A percentile compares a stretch with the other conserved stretches of the same genome.
phyloP scores from a whole-genome alignment of 1,140 invertebrate genomes.

The Drosophila saltans region DNA sequence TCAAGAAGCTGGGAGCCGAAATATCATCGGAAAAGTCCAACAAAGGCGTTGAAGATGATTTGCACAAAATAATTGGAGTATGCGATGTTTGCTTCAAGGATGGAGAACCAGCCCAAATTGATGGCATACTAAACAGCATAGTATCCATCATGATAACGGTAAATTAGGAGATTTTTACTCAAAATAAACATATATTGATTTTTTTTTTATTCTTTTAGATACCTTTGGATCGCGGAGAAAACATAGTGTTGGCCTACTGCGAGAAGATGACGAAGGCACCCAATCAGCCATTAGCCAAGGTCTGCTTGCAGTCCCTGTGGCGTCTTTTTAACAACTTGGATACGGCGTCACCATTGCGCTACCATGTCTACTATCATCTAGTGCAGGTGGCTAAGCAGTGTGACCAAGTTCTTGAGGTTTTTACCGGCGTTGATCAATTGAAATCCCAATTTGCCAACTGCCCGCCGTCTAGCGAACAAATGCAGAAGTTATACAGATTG shows the following conservation, averaged over 20 bases:
- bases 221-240: conserved; percentile 92
- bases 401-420: conserved; percentile 92
- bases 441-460: conserved; percentile 93
- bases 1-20: conserved; percentile 95
- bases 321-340: conserved; percentile 95
- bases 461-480: conserved; percentile 94
- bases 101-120: conserved; percentile 90
- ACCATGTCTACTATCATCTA: conserved; percentile 96
- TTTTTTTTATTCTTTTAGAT: conserved; percentile 84
- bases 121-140: conserved; percentile 94
- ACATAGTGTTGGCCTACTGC: conserved; percentile 95
- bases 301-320: conserved; percentile 94
- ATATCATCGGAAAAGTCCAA: conserved; percentile 95
- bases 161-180: conserved; percentile 78
- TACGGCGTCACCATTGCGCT: conserved; percentile 91
- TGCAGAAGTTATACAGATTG: conserved; percentile 95
- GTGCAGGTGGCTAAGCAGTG: conserved; percentile 94
- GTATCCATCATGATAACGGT: conserved; percentile 96
- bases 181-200: background rate
- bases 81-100: conserved; percentile 96
- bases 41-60: conserved; percentile 95
- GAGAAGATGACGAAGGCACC: conserved; percentile 96
- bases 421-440: conserved; percentile 90
- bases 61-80: conserved; percentile 97
- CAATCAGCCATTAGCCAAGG: conserved; percentile 90